phyloP scores from a whole-genome alignment of 2,888 invertebrate species.

The Apeira syringaria region DNA sequence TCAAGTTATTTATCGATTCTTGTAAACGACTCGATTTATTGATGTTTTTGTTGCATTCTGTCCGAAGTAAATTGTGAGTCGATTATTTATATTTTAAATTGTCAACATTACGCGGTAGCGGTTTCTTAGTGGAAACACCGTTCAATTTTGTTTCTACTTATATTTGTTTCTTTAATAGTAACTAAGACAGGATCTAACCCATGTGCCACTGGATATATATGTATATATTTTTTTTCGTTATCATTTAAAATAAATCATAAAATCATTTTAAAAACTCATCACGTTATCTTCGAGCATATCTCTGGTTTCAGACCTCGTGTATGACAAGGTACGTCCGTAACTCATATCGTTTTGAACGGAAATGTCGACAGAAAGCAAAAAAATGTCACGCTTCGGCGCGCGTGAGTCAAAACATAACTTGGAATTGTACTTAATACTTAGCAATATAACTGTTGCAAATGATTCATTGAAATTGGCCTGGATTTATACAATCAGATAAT shows the following conservation, averaged over 20 bases:
- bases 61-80: no score
- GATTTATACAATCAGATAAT: no score
- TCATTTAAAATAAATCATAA: neutral
- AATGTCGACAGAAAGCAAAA: slow-evolving; percentile 45
- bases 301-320: slow-evolving; percentile 12
- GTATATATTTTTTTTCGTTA: no score
- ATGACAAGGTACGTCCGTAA: slow-evolving; percentile 19
- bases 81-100: no score
- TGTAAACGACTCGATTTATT: slow-evolving; percentile 3
- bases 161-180: no score
- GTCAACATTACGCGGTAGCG: no score
- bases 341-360: slow-evolving; percentile 44
- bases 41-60: neutral
- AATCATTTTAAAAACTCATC: neutral
- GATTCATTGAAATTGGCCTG: neutral
- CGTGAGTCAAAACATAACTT: slow-evolving; percentile 49
- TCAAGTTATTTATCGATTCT: slow-evolving; percentile 1
- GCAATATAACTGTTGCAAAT: slow-evolving; percentile 9
- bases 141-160: no score
- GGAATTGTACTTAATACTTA: slow-evolving; percentile 5
- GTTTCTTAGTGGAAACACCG: no score
- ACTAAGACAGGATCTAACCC: no score
- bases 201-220: no score
- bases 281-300: slow-evolving; percentile 10
- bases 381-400: slow-evolving; percentile 43